Evolutionary conservation across 2,888 invertebrate species (phyloP).

Genomic region (Drosophila rubida): DNA sequence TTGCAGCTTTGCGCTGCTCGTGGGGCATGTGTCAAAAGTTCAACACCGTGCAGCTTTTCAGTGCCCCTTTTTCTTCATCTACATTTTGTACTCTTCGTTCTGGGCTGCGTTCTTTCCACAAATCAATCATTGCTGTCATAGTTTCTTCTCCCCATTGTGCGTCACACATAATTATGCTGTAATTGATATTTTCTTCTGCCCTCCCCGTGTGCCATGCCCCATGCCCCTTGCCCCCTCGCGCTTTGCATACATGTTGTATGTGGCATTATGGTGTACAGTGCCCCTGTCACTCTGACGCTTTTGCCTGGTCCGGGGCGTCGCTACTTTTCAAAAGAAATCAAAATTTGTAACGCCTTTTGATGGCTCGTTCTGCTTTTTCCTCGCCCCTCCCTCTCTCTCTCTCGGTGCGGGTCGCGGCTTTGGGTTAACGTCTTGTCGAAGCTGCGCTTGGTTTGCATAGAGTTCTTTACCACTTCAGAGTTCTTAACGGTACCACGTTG

Average conservation of each 20-base stretch:
- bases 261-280: not conserved
- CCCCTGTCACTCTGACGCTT: conserved; percentile 37
- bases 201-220: not conserved
- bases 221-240: not conserved
- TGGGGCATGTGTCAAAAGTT: conserved; percentile 56
- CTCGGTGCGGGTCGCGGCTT: conserved; percentile 15
- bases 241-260: too few species aligned
- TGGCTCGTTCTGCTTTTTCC: conserved; percentile 52
- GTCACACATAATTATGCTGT: conserved; percentile 81
- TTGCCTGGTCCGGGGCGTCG: conserved; percentile 57
- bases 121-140: conserved; percentile 77
- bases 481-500: conserved; percentile 50
- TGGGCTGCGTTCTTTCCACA: conserved; percentile 51
- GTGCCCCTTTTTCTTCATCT: not conserved
- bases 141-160: conserved; percentile 41
- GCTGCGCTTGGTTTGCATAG: conserved; percentile 77
- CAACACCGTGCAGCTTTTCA: conserved; percentile 47
- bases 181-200: conserved; percentile 74
- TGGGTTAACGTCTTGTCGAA: conserved; percentile 41
- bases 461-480: conserved; percentile 42
- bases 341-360: conserved; percentile 79
- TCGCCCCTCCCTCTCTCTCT: not conserved
- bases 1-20: conserved; percentile 10
- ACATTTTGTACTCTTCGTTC: not conserved
- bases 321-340: conserved; percentile 78